These are phyloP conservation scores for Gephyroberyx darwinii DNA, from an alignment of 2,797 vertebrate genomes.

Conservation along the genomic window DNA sequence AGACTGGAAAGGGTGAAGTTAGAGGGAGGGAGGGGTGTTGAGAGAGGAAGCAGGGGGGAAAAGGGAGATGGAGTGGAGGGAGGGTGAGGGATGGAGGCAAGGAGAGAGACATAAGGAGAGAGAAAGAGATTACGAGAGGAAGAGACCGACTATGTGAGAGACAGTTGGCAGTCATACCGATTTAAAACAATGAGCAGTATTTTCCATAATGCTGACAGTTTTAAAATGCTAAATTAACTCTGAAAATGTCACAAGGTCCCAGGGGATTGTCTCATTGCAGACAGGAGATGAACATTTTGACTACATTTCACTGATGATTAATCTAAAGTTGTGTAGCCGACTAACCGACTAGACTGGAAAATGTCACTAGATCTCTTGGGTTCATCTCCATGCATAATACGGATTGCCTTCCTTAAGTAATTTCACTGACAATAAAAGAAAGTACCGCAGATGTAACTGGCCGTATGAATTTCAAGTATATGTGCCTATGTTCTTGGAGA, in stretches of 20 bases:
- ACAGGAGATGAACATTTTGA: constrained; percentile 44
- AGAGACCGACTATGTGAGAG: constrained; percentile 30
- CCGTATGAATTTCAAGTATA: not conserved
- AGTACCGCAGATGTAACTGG: constrained; percentile 7
- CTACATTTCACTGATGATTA: constrained; percentile 33
- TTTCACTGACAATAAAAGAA: not conserved
- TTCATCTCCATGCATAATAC: constrained; percentile 16
- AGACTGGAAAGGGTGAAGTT: not conserved
- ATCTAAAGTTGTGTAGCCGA: constrained; percentile 34
- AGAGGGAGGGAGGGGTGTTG: not conserved
- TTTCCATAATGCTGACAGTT: constrained; percentile 67
- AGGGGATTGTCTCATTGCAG: constrained; percentile 45
- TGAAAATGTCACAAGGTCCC: constrained; percentile 69
- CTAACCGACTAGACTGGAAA: constrained; percentile 35
- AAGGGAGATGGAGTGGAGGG: not conserved
- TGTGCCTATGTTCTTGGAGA: not conserved
- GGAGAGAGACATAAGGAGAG: not conserved
- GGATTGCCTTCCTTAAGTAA: constrained; percentile 6
- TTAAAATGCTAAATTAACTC: constrained; percentile 66
- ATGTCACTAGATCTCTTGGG: constrained; percentile 50
- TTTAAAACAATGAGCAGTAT: constrained; percentile 46
- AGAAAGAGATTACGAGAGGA: constrained; percentile 28
- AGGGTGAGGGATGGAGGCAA: not conserved
- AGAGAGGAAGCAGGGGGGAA: not conserved
- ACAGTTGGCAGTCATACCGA: constrained; percentile 46